phyloP scores from a whole-genome alignment of 2,113 vertebrate genomes.

The western clawed frog (Xenopus tropicalis) region UCB_Xtro_10.0 CM004443.2:143764501-143765000 shows the following conservation, averaged over 20 bases:
- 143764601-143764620: not conserved
- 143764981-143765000: slow-evolving; percentile 19
- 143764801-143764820: slow-evolving; percentile 36
- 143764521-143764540: too few species aligned
- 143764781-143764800: slow-evolving; percentile 22
- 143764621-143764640: not conserved
- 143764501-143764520: too few species aligned
- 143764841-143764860: slow-evolving; percentile 25
- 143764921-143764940: slow-evolving; percentile 49
- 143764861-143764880: not conserved
- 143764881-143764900: slow-evolving; percentile 20
- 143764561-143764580: not conserved
- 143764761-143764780: slow-evolving; percentile 24
- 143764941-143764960: slow-evolving; percentile 48
- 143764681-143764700: slow-evolving; percentile 32
- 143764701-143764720: slow-evolving; percentile 27
- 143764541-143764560: not conserved
- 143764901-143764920: slow-evolving; percentile 45
- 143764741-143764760: not conserved
- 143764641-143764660: slow-evolving; percentile 7
- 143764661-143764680: slow-evolving; percentile 6
- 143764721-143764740: slow-evolving; percentile 20
- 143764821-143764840: slow-evolving; percentile 32
- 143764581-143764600: not conserved
- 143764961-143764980: slow-evolving; percentile 45